Evolutionary conservation across 2,888 invertebrate species (phyloP).

Genomic region (Rotaria magnacalcarata): DNA sequence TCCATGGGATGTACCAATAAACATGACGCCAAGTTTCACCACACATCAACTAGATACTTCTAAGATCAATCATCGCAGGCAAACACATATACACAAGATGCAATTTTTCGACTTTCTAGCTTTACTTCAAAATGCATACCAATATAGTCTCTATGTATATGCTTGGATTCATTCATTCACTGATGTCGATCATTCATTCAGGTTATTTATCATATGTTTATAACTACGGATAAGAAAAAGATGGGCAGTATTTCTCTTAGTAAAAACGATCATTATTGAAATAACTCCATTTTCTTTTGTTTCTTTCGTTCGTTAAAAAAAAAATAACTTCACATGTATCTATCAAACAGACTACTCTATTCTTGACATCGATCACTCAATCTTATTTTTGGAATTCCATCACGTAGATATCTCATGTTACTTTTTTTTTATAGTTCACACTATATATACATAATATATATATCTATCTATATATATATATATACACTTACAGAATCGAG

Average conservation of each 20-base stretch:
- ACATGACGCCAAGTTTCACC: constrained; percentile 7
- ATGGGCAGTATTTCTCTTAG: background rate
- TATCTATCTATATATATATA: background rate
- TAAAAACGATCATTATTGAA: background rate
- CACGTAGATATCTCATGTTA: background rate
- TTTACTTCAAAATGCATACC: background rate
- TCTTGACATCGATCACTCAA: background rate
- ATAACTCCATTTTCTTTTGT: background rate
- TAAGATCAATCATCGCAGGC: background rate
- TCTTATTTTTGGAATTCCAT: background rate
- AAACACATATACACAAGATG: background rate
- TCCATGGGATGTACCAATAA: constrained; percentile 1
- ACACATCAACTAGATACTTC: background rate
- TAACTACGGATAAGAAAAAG: background rate
- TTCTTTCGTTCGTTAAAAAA: background rate
- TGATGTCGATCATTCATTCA: constrained; percentile 12
- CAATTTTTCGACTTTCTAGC: background rate
- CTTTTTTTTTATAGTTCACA: background rate
- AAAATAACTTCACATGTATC: background rate
- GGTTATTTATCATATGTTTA: background rate
- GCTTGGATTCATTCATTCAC: background rate
- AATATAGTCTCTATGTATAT: background rate
- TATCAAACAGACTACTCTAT: background rate
- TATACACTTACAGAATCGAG: constrained; percentile 21
- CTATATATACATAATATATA: background rate